Conservation (phyloP, 2,888 invertebrate species). For the Oegoconia quadripuncta region DNA sequence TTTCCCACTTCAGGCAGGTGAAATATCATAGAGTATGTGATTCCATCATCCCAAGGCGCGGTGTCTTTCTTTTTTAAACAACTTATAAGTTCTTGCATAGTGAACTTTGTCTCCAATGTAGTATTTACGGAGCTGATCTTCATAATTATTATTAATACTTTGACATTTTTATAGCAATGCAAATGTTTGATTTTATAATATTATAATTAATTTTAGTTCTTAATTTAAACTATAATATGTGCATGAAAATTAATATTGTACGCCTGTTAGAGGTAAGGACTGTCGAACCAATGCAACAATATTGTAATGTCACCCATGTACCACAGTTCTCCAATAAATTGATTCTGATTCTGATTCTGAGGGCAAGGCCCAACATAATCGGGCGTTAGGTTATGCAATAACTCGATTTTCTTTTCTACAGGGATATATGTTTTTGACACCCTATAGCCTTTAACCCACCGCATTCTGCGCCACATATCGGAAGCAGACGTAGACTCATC, state of each 20-base stretch:
- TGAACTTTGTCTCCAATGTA: not conserved
- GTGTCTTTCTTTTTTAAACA: constrained; percentile 3
- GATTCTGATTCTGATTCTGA: not conserved
- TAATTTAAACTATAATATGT: too few species aligned
- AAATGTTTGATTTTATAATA: too few species aligned
- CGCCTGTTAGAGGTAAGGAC: too few species aligned
- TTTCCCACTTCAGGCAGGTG: not conserved
- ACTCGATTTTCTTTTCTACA: not conserved
- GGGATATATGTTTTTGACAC: not conserved
- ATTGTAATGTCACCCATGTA: too few species aligned
- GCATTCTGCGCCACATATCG: constrained; percentile 7
- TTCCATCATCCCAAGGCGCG: constrained; percentile 1
- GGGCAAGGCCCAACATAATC: not conserved
- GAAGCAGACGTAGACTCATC: constrained; percentile 1
- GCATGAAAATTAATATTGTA: too few species aligned
- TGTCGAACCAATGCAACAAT: too few species aligned
- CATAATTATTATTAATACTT: too few species aligned
- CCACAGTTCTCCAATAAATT: too few species aligned
- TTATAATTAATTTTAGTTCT: too few species aligned
- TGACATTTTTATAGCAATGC: too few species aligned
- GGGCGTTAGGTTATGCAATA: not conserved
- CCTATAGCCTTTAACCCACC: constrained; percentile 8
- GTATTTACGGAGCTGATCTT: too few species aligned
- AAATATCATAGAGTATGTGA: constrained; percentile 5
- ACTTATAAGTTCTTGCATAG: not conserved